These are phyloP conservation scores for Casuarius casuarius DNA, from an alignment of 2,113 vertebrate genomes.

Conservation along the genomic window DNA sequence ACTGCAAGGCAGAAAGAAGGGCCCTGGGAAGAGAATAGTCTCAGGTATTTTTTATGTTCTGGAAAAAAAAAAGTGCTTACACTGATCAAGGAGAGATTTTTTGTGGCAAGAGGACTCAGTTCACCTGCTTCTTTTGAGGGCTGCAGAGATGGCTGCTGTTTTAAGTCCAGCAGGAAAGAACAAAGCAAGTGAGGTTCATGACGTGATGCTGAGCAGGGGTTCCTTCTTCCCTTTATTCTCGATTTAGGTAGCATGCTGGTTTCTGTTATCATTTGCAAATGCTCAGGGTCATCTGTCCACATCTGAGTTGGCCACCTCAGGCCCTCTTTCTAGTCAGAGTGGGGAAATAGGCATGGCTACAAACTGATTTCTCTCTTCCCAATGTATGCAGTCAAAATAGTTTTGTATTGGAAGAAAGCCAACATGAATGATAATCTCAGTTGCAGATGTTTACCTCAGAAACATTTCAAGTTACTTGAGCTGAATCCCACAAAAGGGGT, in stretches of 20 bases:
- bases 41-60: not conserved
- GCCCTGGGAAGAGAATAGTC: not conserved
- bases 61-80: not conserved
- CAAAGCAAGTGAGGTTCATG: not conserved
- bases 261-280: conserved; percentile 47
- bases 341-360: not conserved
- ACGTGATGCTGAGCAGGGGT: not conserved
- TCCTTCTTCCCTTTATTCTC: not conserved
- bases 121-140: not conserved
- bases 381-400: not conserved
- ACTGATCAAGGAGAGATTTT: not conserved
- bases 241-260: not conserved
- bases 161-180: conserved; percentile 16
- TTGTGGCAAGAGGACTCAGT: not conserved
- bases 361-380: not conserved
- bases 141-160: not conserved
- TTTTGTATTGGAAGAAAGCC: not conserved
- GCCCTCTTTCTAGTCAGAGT: not conserved
- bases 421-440: not conserved
- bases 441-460: conserved; percentile 29
- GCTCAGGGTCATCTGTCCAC: conserved; percentile 11
- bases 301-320: not conserved
- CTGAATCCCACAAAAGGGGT: conserved; percentile 11
- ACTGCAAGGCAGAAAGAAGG: not conserved
- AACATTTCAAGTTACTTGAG: conserved; percentile 10